Evolutionary conservation across 1,140 invertebrate species (phyloP).

Genomic region (Drosophila ambigua): DNA sequence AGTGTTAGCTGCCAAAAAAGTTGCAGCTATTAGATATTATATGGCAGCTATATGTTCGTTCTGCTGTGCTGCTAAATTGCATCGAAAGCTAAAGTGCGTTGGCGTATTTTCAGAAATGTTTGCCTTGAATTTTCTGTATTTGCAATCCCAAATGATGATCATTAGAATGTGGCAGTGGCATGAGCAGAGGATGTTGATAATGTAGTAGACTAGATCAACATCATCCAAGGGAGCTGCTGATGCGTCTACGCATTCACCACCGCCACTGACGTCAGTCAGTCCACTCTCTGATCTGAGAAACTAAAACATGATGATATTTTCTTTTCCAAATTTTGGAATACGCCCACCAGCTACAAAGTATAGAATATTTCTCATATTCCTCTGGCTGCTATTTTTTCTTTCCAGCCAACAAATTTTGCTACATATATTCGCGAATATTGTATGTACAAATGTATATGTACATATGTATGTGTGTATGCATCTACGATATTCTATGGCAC

Average conservation of each 20-base stretch:
- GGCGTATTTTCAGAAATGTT: slow-evolving; percentile 73
- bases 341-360: slow-evolving; percentile 55
- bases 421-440: slow-evolving; percentile 7
- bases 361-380: slow-evolving; percentile 8
- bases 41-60: slow-evolving; percentile 19
- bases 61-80: slow-evolving; percentile 20
- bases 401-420: slow-evolving; percentile 49
- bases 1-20: slow-evolving; percentile 51
- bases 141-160: slow-evolving; percentile 30
- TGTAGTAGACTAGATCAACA: too few species aligned
- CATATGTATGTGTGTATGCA: too few species aligned
- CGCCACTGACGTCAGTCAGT: slow-evolving; percentile 60
- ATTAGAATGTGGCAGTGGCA: background rate
- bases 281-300: background rate
- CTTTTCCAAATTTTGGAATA: slow-evolving; percentile 51
- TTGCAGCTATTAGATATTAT: slow-evolving; percentile 62
- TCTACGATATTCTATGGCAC: slow-evolving; percentile 4
- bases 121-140: slow-evolving; percentile 63
- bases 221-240: background rate
- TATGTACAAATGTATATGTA: too few species aligned
- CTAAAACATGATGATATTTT: slow-evolving; percentile 49
- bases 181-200: too few species aligned
- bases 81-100: slow-evolving; percentile 43
- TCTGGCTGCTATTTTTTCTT: slow-evolving; percentile 12
- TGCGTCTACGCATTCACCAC: slow-evolving; percentile 36